Evolutionary conservation across 2,113 vertebrate genomes (phyloP).

Genomic region (Salvelinus fontinalis): DNA sequence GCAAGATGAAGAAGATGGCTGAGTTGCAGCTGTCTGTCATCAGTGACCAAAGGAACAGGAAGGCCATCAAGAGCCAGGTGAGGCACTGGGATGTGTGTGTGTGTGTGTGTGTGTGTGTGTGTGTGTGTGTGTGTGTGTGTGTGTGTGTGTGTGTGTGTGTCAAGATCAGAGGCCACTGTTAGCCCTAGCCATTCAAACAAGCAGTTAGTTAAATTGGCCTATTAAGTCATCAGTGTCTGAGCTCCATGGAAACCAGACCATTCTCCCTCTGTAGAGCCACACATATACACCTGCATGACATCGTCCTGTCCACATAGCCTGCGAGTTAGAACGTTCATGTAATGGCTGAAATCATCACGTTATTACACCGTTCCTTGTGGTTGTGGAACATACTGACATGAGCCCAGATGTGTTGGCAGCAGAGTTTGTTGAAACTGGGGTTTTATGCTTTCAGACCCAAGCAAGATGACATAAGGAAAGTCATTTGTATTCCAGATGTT

Average conservation of each 20-base stretch:
- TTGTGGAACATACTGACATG: background rate
- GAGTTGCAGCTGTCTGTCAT: conserved; percentile 85
- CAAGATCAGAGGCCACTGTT: background rate
- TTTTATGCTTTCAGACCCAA: background rate
- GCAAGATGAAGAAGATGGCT: conserved; percentile 92
- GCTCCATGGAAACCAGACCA: conserved; percentile 11
- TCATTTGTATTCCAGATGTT: conserved; percentile 22
- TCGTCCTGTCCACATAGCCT: background rate
- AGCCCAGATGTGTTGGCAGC: background rate
- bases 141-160: background rate
- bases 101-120: background rate
- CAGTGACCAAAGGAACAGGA: conserved; percentile 84
- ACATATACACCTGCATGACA: conserved; percentile 12
- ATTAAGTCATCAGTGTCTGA: conserved; percentile 21
- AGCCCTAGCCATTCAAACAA: conserved; percentile 4
- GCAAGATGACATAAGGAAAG: background rate
- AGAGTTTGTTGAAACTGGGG: background rate
- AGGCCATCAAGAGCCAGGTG: conserved; percentile 89
- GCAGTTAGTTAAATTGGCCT: conserved; percentile 28
- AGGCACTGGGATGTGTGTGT: background rate
- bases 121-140: background rate
- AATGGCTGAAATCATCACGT: background rate
- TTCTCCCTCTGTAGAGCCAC: background rate
- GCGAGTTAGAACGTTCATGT: background rate
- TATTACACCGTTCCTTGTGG: no score